Evolutionary conservation across 2,113 vertebrate species (phyloP), one percentile per base, ranked within the genome.

Genomic region (Arvicanthis niloticus): DNA sequence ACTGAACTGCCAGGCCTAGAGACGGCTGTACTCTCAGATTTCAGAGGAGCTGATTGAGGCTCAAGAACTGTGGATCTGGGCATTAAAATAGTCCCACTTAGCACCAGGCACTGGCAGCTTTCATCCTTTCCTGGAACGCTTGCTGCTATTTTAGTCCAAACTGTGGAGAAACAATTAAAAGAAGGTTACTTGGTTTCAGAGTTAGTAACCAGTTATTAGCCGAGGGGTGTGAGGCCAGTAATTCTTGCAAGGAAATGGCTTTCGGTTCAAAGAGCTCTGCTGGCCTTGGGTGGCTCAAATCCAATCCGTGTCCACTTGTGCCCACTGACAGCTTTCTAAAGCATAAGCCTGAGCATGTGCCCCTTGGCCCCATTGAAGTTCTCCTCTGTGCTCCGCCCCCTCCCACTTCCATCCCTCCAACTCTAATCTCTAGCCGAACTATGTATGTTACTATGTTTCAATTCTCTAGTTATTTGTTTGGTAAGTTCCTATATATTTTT

Each of bases 11-110:
- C 34, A 10, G 29, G 58, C 65, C 42, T 16, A 12, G 75, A 15
- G 62, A 29, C 53, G 3, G 9, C 34, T 21, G 37, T 22, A 31
- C 12, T 29, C 96, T 97, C 90, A 53, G 88, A 53, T 97, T 97
- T 97, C 96, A 95, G 90, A 72, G 5, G 67, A 73, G 72, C 70
- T 75, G 93, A 70, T 0, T 21, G 29, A 70, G 73, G 75, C 89
- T 95, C 75, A 96, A 95, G 88, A n/a, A 58, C 29, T 29, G 37
- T 68, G n/a, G 40, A 77, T 65, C 40, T 78, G 89, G 45, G 70
- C 56, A 89, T 91, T 88, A 92, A 95, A 94, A 94, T 11, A 91
- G 88, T 90, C 65, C 89, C 73, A 89, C 82, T 95, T 92, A 73
- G 88, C 93, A 86, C 81, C 53, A 51, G 3, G 85, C 60, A 51